These are phyloP conservation scores for Nephrotoma flavescens DNA, from an alignment of 2,888 invertebrate species.

Conservation along the genomic window DNA sequence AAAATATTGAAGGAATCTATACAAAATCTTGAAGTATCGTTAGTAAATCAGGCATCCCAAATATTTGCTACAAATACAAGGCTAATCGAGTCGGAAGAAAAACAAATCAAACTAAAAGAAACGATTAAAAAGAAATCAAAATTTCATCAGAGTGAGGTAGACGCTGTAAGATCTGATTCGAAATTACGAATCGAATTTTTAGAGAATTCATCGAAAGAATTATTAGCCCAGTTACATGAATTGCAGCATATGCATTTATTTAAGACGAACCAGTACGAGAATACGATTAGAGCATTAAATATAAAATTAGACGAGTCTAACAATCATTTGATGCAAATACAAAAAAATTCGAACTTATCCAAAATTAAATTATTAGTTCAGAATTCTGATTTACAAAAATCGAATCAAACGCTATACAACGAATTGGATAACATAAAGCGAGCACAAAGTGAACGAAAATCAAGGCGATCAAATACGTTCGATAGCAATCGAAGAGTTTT, in stretches of 20 bases:
- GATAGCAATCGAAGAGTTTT: neutral
- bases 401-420: neutral
- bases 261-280: conserved; percentile 7
- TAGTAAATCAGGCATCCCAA: neutral
- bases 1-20: neutral
- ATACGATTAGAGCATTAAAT: neutral
- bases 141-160: neutral
- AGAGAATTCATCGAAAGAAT: neutral
- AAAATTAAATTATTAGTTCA: neutral
- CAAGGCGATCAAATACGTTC: neutral
- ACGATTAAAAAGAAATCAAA: neutral
- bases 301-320: neutral
- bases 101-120: neutral
- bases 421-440: neutral
- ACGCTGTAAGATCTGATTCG: neutral
- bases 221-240: conserved; percentile 2
- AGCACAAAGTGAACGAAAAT: neutral
- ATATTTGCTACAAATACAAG: neutral
- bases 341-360: neutral
- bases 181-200: neutral
- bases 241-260: conserved; percentile 11
- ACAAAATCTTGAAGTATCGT: neutral
- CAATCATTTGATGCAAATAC: neutral
- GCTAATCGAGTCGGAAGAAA: neutral
- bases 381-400: neutral